phyloP scores from a whole-genome alignment of 1,140 invertebrate species.

The Chrysopa pallens region DNA sequence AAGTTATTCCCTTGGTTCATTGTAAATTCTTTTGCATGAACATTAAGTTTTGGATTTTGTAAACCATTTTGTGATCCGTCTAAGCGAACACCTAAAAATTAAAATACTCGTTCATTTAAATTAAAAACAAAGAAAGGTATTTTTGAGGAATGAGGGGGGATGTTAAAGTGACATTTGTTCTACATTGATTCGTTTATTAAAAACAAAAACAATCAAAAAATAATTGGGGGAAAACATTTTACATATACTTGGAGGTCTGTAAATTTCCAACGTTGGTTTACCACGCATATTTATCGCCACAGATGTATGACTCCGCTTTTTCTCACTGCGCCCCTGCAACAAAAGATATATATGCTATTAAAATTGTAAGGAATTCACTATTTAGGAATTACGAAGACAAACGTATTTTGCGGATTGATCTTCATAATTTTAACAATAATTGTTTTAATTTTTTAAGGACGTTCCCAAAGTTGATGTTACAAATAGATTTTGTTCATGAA shows the following conservation, averaged over 20 bases:
- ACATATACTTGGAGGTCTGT: slow-evolving; percentile 62
- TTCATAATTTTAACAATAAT: no score
- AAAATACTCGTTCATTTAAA: no score
- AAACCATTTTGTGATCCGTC: slow-evolving; percentile 9
- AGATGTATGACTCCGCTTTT: slow-evolving; percentile 33
- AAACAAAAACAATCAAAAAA: no score
- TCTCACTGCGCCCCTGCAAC: slow-evolving; percentile 26
- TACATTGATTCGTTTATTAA: no score
- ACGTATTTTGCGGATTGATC: no score
- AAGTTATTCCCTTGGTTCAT: slow-evolving; percentile 39
- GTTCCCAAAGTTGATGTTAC: no score
- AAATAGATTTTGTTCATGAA: no score
- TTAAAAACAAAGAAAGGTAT: no score
- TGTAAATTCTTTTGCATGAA: slow-evolving; percentile 71
- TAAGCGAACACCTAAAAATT: slow-evolving; percentile 6
- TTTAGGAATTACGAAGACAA: no score
- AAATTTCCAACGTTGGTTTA: slow-evolving; percentile 72
- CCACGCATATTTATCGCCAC: slow-evolving; percentile 33
- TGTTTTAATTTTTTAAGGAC: no score
- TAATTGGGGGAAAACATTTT: no score
- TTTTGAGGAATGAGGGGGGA: neutral
- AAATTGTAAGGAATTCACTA: neutral
- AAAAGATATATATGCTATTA: slow-evolving; percentile 3
- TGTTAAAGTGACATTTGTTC: slow-evolving; percentile 12
- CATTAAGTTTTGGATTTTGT: slow-evolving; percentile 41